Evolutionary conservation across 2,113 vertebrate species (phyloP).

Genomic region (Nerophis lumbriciformis): DNA sequence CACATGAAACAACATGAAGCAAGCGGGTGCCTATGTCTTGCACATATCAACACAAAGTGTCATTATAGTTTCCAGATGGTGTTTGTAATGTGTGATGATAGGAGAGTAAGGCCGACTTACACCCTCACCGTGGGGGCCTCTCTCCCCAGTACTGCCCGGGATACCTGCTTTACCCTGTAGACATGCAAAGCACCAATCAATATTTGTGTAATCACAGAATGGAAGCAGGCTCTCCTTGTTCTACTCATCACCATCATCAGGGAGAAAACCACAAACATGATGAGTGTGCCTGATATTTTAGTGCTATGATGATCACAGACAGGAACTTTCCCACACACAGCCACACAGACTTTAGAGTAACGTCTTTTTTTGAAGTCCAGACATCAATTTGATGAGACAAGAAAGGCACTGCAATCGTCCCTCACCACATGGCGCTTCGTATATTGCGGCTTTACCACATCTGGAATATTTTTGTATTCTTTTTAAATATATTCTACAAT

Average conservation of each 20-base stretch:
- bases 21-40: neutral
- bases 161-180: slow-evolving; percentile 79
- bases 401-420: neutral
- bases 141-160: slow-evolving; percentile 78
- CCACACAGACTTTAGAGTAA: neutral
- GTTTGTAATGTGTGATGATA: slow-evolving; percentile 1
- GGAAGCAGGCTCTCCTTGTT: neutral
- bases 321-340: slow-evolving; percentile 5
- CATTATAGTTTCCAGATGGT: slow-evolving; percentile 1
- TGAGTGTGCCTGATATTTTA: slow-evolving; percentile 9
- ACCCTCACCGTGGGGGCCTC: slow-evolving; percentile 79
- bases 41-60: neutral
- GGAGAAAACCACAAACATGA: slow-evolving; percentile 1
- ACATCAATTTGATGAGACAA: slow-evolving; percentile 12
- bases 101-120: slow-evolving; percentile 71
- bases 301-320: slow-evolving; percentile 7
- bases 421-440: too few species aligned
- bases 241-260: slow-evolving; percentile 1
- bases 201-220: slow-evolving; percentile 6
- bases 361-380: slow-evolving; percentile 8
- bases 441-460: too few species aligned
- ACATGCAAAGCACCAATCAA: slow-evolving; percentile 23
- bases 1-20: neutral
- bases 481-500: too few species aligned
- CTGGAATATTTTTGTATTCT: too few species aligned